Percentiles rank a stretch among this genome's conserved stretches.
Evolutionary conservation across 2,797 vertebrate genomes (phyloP).

Genomic region (Atherinosoma microstoma): DNA sequence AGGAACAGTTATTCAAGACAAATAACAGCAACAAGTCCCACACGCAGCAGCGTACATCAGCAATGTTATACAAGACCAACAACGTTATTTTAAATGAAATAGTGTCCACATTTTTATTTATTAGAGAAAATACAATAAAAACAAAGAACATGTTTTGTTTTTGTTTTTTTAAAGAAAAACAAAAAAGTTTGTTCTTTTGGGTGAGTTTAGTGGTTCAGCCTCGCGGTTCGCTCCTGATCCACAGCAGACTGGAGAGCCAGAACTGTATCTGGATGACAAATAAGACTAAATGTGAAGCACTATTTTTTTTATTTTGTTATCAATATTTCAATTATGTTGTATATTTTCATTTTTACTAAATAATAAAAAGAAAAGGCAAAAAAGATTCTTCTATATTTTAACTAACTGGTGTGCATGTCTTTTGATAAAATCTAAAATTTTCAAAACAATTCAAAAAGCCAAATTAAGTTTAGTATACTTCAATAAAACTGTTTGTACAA

Average conservation of each 20-base stretch:
- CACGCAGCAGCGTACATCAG: too few species aligned
- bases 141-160: background rate
- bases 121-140: conserved; percentile 31
- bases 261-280: conserved; percentile 63
- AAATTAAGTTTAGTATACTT: background rate
- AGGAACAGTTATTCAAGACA: background rate
- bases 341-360: background rate
- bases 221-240: conserved; percentile 58
- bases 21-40: background rate
- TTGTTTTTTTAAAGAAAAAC: background rate
- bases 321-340: too few species aligned
- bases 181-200: background rate
- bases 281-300: background rate
- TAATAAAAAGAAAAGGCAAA: background rate
- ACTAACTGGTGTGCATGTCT: background rate
- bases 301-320: background rate
- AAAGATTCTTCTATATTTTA: background rate
- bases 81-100: conserved; percentile 1
- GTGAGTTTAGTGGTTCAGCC: conserved; percentile 35
- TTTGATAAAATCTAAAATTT: background rate
- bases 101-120: conserved; percentile 53
- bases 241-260: conserved; percentile 72
- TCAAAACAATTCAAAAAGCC: too few species aligned
- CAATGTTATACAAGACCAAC: background rate
- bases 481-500: conserved; percentile 46